phyloP scores from a whole-genome alignment of 2,888 invertebrate species.

The Polyommatus iphigenia region DNA sequence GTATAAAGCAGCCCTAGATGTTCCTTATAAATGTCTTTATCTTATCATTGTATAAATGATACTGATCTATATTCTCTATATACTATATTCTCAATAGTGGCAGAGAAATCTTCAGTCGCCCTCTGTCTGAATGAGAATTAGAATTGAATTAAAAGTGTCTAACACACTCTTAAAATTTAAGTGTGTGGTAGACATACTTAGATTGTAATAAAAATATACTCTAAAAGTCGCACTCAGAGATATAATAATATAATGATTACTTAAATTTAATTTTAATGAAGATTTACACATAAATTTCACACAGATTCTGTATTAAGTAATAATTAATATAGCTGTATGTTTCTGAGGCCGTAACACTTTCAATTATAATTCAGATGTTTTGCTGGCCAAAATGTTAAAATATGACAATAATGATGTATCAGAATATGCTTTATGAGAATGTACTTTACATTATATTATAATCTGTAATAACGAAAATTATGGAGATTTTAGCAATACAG shows the following conservation, averaged over 20 bases:
- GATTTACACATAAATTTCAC: too few species aligned
- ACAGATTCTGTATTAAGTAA: too few species aligned
- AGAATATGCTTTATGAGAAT: background rate
- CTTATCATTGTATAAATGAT: background rate
- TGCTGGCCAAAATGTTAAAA: background rate
- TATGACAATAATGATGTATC: background rate
- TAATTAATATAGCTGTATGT: too few species aligned
- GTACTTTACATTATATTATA: background rate
- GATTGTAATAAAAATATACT: too few species aligned
- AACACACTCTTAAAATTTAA: too few species aligned
- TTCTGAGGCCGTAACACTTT: too few species aligned
- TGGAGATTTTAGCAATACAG: background rate
- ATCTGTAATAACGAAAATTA: background rate
- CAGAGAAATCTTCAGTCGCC: background rate
- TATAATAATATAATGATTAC: too few species aligned
- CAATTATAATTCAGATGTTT: background rate
- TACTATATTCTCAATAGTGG: background rate
- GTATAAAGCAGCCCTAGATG: background rate
- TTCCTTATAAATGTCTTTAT: background rate
- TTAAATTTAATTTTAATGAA: too few species aligned
- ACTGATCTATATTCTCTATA: background rate
- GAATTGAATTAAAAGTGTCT: too few species aligned
- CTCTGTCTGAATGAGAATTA: background rate
- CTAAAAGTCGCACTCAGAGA: too few species aligned
- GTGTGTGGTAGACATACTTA: too few species aligned